Evolutionary conservation across 2,797 vertebrate genomes (phyloP).

Genomic region (Buphagus erythrorhynchus): DNA sequence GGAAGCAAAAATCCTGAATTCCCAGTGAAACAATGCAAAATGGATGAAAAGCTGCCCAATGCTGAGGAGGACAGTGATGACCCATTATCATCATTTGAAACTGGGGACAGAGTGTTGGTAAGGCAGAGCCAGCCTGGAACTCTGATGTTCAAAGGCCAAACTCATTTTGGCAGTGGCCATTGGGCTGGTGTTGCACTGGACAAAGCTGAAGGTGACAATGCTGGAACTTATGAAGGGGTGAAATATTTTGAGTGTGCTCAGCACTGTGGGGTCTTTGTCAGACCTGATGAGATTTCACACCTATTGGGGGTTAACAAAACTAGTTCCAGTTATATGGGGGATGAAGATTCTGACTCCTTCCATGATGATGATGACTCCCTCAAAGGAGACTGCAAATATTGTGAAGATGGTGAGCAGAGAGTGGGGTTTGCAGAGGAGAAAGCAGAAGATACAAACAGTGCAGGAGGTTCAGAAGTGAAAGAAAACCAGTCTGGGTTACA

Average conservation of each 20-base stretch:
- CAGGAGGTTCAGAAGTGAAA: not conserved
- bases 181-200: slow-evolving; percentile 76
- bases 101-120: slow-evolving; percentile 70
- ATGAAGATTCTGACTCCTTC: slow-evolving; percentile 38
- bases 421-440: not conserved
- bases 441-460: not conserved
- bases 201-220: slow-evolving; percentile 60
- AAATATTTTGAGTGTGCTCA: slow-evolving; percentile 71
- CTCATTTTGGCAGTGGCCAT: slow-evolving; percentile 51
- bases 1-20: not conserved
- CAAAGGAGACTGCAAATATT: not conserved
- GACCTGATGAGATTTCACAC: slow-evolving; percentile 64
- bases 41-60: not conserved
- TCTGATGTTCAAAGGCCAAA: slow-evolving; percentile 68
- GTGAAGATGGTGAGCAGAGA: not conserved
- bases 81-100: slow-evolving; percentile 48
- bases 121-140: slow-evolving; percentile 63
- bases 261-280: slow-evolving; percentile 68
- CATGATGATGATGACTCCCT: slow-evolving; percentile 6
- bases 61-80: slow-evolving; percentile 27
- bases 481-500: not conserved
- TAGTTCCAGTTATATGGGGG: not conserved
- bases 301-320: not conserved
- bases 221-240: slow-evolving; percentile 68
- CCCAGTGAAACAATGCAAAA: not conserved